Percentiles rank a stretch among this genome's conserved stretches.
phyloP scores from a whole-genome alignment of 2,888 invertebrate genomes.

The Timema podura region DNA sequence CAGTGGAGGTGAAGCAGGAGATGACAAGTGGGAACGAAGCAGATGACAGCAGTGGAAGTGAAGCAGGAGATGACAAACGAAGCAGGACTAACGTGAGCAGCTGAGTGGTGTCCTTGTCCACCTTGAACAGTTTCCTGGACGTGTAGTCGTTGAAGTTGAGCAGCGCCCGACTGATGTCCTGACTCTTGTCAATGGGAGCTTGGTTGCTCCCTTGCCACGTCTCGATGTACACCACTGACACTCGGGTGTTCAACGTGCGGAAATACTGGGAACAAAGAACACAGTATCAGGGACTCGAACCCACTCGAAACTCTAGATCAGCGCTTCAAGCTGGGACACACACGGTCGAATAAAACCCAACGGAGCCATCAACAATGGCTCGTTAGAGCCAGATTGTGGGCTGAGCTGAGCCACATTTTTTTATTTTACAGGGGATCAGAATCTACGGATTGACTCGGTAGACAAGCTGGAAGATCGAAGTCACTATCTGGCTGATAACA shows the following conservation, averaged over 20 bases:
- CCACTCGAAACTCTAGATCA: neutral
- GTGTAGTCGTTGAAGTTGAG: constrained; percentile 91
- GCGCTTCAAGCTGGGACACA: no score
- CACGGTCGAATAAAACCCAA: neutral
- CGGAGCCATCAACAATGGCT: neutral
- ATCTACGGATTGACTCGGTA: no score
- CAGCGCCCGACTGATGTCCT: constrained; percentile 85
- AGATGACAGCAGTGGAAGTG: no score
- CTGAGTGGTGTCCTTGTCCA: constrained; percentile 88
- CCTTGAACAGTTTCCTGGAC: constrained; percentile 76
- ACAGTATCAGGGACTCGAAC: no score
- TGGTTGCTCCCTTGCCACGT: constrained; percentile 93
- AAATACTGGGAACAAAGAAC: constrained; percentile 65
- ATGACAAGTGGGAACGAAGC: no score
- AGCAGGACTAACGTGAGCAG: constrained; percentile 72
- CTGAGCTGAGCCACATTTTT: no score
- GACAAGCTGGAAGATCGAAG: no score
- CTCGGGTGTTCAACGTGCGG: constrained; percentile 87
- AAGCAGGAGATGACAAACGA: neutral
- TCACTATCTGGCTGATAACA: no score
- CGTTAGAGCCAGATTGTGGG: no score
- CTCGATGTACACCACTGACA: constrained; percentile 94
- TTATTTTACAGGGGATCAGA: no score
- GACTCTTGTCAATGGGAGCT: constrained; percentile 72
- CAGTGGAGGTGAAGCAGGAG: no score